A percentile compares a stretch with the other conserved stretches of the same genome.
Conservation (phyloP, 2,888 invertebrate species). For the Sceliomorpha sp. region DNA sequence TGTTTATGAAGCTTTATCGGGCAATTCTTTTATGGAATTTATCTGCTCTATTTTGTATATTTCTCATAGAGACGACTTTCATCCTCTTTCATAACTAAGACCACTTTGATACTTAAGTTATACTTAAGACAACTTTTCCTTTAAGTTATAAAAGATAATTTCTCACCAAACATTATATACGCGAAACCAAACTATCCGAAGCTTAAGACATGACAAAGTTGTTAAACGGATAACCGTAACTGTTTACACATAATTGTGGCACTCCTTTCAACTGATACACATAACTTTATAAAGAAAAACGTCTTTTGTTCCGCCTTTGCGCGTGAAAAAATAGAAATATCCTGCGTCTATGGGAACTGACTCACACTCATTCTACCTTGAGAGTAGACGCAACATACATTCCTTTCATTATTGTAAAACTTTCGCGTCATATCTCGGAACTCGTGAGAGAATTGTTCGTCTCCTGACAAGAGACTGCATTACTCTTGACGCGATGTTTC, state of each 20-base stretch:
- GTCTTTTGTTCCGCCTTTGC: constrained; percentile 13
- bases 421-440: constrained; percentile 45
- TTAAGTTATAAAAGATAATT: too few relatives aligned
- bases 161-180: too few relatives aligned
- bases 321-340: constrained; percentile 18
- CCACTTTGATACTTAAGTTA: too few relatives aligned
- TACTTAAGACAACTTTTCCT: too few relatives aligned
- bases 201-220: too few relatives aligned
- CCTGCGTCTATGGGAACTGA: constrained; percentile 33
- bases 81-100: too few relatives aligned
- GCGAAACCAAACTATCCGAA: too few relatives aligned
- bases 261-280: constrained; percentile 9
- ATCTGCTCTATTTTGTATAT: too few relatives aligned
- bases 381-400: constrained; percentile 27
- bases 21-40: too few relatives aligned
- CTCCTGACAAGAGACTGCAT: constrained; percentile 18
- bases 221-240: too few relatives aligned
- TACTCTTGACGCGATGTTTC: constrained; percentile 36
- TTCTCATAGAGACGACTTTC: too few relatives aligned
- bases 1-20: too few relatives aligned
- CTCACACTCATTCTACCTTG: constrained; percentile 30
- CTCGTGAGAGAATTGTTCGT: constrained; percentile 37
- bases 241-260: constrained; percentile 2
- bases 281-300: constrained; percentile 19
- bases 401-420: constrained; percentile 46